Evolutionary conservation across 2,797 vertebrate genomes (phyloP), one percentile per base, ranked within the genome.

Genomic region (Sorex maritimensis): DNA sequence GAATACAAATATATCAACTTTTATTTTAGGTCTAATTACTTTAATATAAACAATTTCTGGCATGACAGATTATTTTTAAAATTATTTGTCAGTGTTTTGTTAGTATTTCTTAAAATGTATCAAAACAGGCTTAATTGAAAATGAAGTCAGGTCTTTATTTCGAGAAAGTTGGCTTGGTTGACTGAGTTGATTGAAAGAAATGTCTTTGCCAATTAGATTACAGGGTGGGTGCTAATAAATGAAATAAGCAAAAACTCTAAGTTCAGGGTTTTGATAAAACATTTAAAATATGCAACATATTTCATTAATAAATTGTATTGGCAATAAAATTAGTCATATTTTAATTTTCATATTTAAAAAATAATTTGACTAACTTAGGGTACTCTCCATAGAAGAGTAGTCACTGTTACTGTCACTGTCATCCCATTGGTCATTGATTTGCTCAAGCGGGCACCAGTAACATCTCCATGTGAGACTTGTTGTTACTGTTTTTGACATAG

Each of bases 21-120:
- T 75, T 90, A 90, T 72, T 93, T 94, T 88, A 90, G 24, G 11
- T 28, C 34, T 93, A 69, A 61, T 93, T 94, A 84, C 83, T 92
- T 95, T 94, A 93, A 88, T 86, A 74, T 81, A 69, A 30, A 46
- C 17, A 88, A 4, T 55, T 89, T 90, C 78, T 44, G 84, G 30
- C 72, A 88, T 49, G 92, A 69, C n/a, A 84, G 38, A 80, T 74
- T 94, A 26, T 74, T 67, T 94, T 65, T 4, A 55, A 68, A 91
- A 87, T 91, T 92, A 73, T 75, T 94, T 94, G 14, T 89, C 49
- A n/a, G 24, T 82, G 34, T 28, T 63, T 93, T 92, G 86, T 63
- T 78, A 84, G 61, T 23, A 92, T 90, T 91, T 93, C 68, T 94
- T 91, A 92, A 84, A 38, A 81, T 24, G 61, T 83, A 73, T 91